These are phyloP conservation scores for Aquatica leii DNA, from an alignment of 2,888 invertebrate species.

Conservation along the genomic window DNA sequence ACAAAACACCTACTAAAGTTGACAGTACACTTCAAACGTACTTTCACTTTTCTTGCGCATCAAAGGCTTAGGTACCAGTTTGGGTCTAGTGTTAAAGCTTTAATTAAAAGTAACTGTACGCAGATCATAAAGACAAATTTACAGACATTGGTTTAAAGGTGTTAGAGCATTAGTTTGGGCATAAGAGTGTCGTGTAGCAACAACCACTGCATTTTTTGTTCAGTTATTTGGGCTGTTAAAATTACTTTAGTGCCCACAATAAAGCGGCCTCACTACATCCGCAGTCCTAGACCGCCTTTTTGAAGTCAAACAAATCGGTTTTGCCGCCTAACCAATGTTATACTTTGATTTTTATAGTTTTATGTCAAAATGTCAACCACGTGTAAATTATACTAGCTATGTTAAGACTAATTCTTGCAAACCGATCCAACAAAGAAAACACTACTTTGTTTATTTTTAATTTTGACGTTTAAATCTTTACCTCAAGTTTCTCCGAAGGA, in stretches of 20 bases:
- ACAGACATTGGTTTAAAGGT: slow-evolving; percentile 7
- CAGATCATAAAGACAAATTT: slow-evolving; percentile 2
- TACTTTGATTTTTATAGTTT: slow-evolving; percentile 36
- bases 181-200: slow-evolving; percentile 17
- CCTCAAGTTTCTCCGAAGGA: slow-evolving; percentile 2
- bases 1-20: no score
- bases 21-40: no score
- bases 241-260: slow-evolving; percentile 35
- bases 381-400: slow-evolving; percentile 33
- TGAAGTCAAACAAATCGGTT: slow-evolving; percentile 29
- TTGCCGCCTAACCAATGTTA: slow-evolving; percentile 22
- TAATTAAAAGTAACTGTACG: not conserved
- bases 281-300: slow-evolving; percentile 22
- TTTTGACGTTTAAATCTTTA: slow-evolving; percentile 7
- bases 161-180: slow-evolving; percentile 21
- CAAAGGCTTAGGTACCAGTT: no score
- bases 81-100: no score
- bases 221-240: slow-evolving; percentile 27
- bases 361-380: slow-evolving; percentile 36
- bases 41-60: no score
- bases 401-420: slow-evolving; percentile 22
- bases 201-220: slow-evolving; percentile 25
- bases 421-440: not conserved
- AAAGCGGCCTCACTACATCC: slow-evolving; percentile 24
- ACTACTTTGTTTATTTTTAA: slow-evolving; percentile 1